Percentiles rank a stretch among this genome's conserved stretches.
phyloP scores from a whole-genome alignment of 2,113 vertebrate genomes.

The Seriola rivoliana region DNA sequence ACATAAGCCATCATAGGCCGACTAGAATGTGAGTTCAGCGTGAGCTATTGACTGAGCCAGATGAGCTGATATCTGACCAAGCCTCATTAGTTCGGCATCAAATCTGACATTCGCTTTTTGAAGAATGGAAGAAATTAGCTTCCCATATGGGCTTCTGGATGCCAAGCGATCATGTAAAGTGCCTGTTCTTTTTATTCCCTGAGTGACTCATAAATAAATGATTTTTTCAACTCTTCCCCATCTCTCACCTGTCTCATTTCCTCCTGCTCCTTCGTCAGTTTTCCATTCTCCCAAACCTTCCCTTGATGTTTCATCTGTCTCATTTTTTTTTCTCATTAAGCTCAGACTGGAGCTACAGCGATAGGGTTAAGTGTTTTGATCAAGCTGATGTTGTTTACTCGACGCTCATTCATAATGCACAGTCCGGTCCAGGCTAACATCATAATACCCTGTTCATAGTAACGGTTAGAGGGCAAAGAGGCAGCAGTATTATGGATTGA shows the following conservation, averaged over 20 bases:
- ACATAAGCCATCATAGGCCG: slow-evolving; percentile 64
- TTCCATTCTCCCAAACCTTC: not conserved
- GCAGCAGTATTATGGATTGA: slow-evolving; percentile 72
- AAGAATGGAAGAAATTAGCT: slow-evolving; percentile 49
- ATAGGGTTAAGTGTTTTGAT: slow-evolving; percentile 60
- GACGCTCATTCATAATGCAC: slow-evolving; percentile 61
- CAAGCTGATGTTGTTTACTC: slow-evolving; percentile 46
- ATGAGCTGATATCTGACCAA: slow-evolving; percentile 51
- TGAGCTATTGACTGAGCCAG: slow-evolving; percentile 59
- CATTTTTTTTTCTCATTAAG: slow-evolving; percentile 30
- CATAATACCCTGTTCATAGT: slow-evolving; percentile 49
- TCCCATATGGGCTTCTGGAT: slow-evolving; percentile 34
- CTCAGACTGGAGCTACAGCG: not conserved
- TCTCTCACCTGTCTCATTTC: slow-evolving; percentile 75
- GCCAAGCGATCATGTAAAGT: slow-evolving; percentile 64
- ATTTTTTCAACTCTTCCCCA: slow-evolving; percentile 53
- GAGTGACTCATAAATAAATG: slow-evolving; percentile 69
- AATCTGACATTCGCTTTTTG: slow-evolving; percentile 44
- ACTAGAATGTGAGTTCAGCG: slow-evolving; percentile 48
- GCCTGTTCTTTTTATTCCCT: slow-evolving; percentile 55
- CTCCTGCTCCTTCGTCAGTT: slow-evolving; percentile 37
- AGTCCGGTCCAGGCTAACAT: slow-evolving; percentile 43
- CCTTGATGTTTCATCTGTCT: slow-evolving; percentile 33
- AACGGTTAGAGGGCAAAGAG: slow-evolving; percentile 63
- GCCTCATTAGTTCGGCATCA: slow-evolving; percentile 64